Evolutionary conservation across 2,797 vertebrate genomes (phyloP).

Genomic region (Rhinichthys osculus): DNA sequence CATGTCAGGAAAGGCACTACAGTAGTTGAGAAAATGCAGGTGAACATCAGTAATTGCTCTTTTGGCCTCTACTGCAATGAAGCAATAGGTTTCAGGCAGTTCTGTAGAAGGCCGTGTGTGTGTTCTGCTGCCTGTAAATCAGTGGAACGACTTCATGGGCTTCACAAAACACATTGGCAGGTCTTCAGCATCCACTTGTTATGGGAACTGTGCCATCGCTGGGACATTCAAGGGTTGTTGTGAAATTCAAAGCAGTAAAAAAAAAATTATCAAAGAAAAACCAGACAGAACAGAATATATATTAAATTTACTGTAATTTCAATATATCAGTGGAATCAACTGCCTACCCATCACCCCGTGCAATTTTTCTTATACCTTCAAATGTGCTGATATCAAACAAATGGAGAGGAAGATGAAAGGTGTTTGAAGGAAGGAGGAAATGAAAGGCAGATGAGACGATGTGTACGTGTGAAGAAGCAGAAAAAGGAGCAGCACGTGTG

Average conservation of each 20-base stretch:
- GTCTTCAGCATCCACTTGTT: constrained; percentile 33
- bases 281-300: neutral
- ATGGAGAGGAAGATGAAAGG: constrained; percentile 31
- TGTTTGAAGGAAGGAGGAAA: constrained; percentile 35
- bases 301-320: constrained; percentile 21
- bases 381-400: constrained; percentile 37
- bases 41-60: neutral
- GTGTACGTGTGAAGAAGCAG: constrained; percentile 34
- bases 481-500: constrained; percentile 20
- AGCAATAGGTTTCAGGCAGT: constrained; percentile 28
- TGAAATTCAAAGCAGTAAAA: constrained; percentile 11
- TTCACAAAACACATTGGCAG: constrained; percentile 37
- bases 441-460: constrained; percentile 36
- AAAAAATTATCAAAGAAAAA: neutral
- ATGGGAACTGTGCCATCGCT: constrained; percentile 26
- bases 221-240: constrained; percentile 15
- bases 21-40: neutral
- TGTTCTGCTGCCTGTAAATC: constrained; percentile 33
- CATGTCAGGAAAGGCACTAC: neutral
- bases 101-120: constrained; percentile 18
- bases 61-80: constrained; percentile 23
- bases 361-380: neutral
- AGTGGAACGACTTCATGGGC: constrained; percentile 39
- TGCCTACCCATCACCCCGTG: constrained; percentile 8
- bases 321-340: constrained; percentile 4